These are phyloP conservation scores for Habroteleia sp. DNA, from an alignment of 2,888 invertebrate species.

Conservation along the genomic window DNA sequence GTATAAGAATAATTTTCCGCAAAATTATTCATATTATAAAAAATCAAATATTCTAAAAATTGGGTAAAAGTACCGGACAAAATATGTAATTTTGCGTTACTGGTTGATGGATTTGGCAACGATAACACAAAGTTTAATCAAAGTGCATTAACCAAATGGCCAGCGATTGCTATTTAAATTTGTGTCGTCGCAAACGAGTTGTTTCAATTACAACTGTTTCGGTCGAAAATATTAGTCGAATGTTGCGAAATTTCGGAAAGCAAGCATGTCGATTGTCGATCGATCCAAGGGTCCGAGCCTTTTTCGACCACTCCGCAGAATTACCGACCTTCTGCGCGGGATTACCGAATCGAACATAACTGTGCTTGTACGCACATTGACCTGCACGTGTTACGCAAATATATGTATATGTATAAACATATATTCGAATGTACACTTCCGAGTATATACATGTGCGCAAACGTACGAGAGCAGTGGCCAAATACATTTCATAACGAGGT, in stretches of 20 bases:
- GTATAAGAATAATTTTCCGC: too few relatives aligned
- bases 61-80: too few relatives aligned
- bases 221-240: constrained; percentile 22
- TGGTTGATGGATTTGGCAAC: constrained; percentile 20
- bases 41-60: too few relatives aligned
- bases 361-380: constrained; percentile 41
- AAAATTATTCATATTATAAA: too few relatives aligned
- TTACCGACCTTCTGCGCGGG: constrained; percentile 59
- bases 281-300: constrained; percentile 35
- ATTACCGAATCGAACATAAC: constrained; percentile 55
- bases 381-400: constrained; percentile 39
- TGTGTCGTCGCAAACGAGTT: constrained; percentile 7
- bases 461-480: background rate
- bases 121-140: constrained; percentile 45
- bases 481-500: constrained; percentile 27
- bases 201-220: constrained; percentile 46
- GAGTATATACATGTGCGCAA: background rate
- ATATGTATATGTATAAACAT: constrained; percentile 45
- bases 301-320: constrained; percentile 63
- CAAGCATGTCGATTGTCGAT: constrained; percentile 38
- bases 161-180: constrained; percentile 43
- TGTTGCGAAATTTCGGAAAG: constrained; percentile 16
- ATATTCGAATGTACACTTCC: constrained; percentile 7
- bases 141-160: constrained; percentile 46
- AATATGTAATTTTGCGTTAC: background rate